A percentile compares a stretch with the other conserved stretches of the same genome.
These are phyloP conservation scores for Heterocephalus glaber DNA, from an alignment of 2,113 vertebrate genomes.

Conservation along the genomic window DNA sequence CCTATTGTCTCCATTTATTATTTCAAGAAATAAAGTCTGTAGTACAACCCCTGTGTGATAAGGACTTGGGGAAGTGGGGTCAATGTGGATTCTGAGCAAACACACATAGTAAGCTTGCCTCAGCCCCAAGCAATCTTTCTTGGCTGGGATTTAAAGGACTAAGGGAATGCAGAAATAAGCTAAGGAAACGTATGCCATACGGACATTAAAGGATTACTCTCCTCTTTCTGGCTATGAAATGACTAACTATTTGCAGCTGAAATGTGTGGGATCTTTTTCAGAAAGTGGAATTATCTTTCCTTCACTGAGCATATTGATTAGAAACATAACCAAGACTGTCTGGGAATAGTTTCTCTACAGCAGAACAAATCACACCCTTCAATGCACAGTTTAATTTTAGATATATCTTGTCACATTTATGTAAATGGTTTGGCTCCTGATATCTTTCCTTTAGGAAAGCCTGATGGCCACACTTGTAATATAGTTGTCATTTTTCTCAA, in stretches of 20 bases:
- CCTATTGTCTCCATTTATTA: not conserved
- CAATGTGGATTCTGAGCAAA: not conserved
- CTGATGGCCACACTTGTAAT: conserved; percentile 57
- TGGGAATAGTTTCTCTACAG: conserved; percentile 68
- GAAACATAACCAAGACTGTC: conserved; percentile 59
- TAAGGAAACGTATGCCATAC: conserved; percentile 14
- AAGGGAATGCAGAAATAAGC: conserved; percentile 47
- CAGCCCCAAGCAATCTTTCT: not conserved
- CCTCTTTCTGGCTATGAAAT: conserved; percentile 74
- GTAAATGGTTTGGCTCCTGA: conserved; percentile 54
- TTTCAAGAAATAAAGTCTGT: not conserved
- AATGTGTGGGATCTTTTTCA: conserved; percentile 71
- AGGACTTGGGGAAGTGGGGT: not conserved
- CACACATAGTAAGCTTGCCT: not conserved
- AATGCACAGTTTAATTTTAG: conserved; percentile 73
- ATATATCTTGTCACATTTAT: conserved; percentile 70
- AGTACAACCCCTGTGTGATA: not conserved
- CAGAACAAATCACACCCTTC: conserved; percentile 72
- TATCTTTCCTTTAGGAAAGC: conserved; percentile 1
- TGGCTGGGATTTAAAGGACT: not conserved
- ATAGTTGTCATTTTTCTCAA: conserved; percentile 40
- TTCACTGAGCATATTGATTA: conserved; percentile 67
- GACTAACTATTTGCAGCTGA: conserved; percentile 74
- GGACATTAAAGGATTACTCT: conserved; percentile 65
- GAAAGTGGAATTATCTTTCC: conserved; percentile 69